Base-by-base conservation (phyloP, 2,113 vertebrate species). In the Oryzias celebensis region DNA sequence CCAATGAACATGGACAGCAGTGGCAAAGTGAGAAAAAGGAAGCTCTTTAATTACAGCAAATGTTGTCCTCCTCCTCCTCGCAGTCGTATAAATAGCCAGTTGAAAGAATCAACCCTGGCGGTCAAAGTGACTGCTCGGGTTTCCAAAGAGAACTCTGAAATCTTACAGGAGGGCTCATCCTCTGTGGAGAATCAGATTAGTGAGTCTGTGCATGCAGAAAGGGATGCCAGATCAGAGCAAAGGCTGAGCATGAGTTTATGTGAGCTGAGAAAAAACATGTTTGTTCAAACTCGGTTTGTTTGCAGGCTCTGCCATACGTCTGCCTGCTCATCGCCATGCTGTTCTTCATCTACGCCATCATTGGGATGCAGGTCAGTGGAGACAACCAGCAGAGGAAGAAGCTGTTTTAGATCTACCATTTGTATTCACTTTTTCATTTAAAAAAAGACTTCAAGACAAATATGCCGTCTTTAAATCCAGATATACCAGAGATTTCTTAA, bases 321-420 rank as follows among this genome's bases (percentile, higher is more conserved):
- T 98, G 95, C 79, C 94, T 98, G 51, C 95, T 98, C 72, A 98
- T 98, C 31, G 96, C 97, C 68, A 98, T 98, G 97, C 91, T 98
- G 55, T 98, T 99, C 90, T 98, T 99, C 91, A 99, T 99, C 91
- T 99, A 98, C 0, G 96, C 96, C 91, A 97, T 99, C 84, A 96
- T 98, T 3, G 97, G 97, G 62, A 98, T 98, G 97, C 97, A 98
- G 95, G 97, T 98, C 86, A 94, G 76, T 78, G 4, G 4, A 23
- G 26, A 66, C 47, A 23, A 42, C 43, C 18, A 49, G 20, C 52
- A 52, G 2, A 12, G 36, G 8, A 36, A 36, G 36, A 36, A 36
- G 12, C 26, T 3, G 8, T 36, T 36, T 36, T 36, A 36, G 36
- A 10, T 12, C 36, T 12, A 36, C 36, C 3, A 2, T 36, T 36